Conservation (phyloP, 2,113 vertebrate species). For the Onychostoma macrolepis region DNA sequence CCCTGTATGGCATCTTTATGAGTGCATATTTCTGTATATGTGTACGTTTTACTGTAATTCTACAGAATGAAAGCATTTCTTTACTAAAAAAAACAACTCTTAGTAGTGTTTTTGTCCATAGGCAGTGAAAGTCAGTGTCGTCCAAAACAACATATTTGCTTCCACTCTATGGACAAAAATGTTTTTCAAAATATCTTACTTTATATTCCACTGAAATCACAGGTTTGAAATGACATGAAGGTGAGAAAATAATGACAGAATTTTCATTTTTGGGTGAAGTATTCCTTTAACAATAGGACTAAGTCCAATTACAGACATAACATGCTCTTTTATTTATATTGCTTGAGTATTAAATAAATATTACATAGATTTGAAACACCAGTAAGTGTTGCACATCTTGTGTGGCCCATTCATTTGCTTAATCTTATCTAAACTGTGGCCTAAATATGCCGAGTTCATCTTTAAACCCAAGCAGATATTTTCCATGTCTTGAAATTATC, state of each 20-base stretch:
- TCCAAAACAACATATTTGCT: not conserved
- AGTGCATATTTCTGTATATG: conserved; percentile 15
- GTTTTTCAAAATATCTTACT: not conserved
- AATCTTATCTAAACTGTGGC: not conserved
- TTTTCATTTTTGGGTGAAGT: not conserved
- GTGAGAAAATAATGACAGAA: not conserved
- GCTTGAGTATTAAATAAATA: not conserved
- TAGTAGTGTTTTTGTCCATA: not conserved
- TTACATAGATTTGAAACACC: not conserved
- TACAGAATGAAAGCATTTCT: not conserved
- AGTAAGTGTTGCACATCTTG: not conserved
- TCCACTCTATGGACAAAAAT: not conserved
- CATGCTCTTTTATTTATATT: not conserved
- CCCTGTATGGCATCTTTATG: conserved; percentile 38
- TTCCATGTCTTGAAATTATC: conserved; percentile 5
- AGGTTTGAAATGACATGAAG: not conserved
- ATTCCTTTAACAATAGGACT: not conserved
- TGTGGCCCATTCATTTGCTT: not conserved
- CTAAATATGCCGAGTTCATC: not conserved
- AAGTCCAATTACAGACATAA: not conserved
- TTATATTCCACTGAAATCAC: not conserved
- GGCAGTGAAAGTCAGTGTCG: not conserved
- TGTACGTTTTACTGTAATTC: conserved; percentile 25
- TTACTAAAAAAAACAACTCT: not conserved
- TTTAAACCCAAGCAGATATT: conserved; percentile 2